Evolutionary conservation across 2,797 vertebrate genomes (phyloP).

Genomic region (Phataginus tricuspis): DNA sequence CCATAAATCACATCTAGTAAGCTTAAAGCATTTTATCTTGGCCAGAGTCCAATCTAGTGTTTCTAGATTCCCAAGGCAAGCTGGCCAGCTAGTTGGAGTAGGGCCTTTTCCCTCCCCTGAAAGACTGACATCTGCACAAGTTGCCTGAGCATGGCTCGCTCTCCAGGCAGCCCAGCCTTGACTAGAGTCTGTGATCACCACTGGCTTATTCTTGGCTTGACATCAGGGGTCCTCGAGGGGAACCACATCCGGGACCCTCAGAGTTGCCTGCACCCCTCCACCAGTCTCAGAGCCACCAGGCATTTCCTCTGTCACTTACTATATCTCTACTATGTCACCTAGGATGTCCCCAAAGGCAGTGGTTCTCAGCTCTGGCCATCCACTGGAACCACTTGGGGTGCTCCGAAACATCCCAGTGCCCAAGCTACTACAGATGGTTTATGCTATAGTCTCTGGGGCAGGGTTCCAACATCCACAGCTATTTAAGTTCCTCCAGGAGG

Average conservation of each 20-base stretch:
- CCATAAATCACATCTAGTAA: neutral
- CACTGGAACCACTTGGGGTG: neutral
- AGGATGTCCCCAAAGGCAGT: neutral
- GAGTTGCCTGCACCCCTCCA: neutral
- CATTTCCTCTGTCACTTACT: neutral
- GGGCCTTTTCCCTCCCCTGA: neutral
- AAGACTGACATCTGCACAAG: neutral
- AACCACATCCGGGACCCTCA: too few relatives aligned
- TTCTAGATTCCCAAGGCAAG: neutral
- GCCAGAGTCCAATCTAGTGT: neutral
- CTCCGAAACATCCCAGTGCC: neutral
- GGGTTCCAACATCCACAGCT: too few relatives aligned
- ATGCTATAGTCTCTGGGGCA: neutral
- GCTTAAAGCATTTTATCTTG: neutral
- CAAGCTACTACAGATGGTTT: neutral
- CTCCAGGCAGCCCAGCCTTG: neutral
- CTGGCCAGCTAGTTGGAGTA: neutral
- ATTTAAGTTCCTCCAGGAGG: neutral
- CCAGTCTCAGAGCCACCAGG: neutral
- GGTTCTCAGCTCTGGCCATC: neutral
- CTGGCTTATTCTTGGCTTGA: neutral
- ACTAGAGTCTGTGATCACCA: neutral
- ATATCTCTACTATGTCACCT: neutral
- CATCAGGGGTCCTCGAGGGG: accelerated
- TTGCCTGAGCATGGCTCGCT: neutral